phyloP scores from a whole-genome alignment of 2,888 invertebrate genomes.

The Trissolcus japonicus region DNA sequence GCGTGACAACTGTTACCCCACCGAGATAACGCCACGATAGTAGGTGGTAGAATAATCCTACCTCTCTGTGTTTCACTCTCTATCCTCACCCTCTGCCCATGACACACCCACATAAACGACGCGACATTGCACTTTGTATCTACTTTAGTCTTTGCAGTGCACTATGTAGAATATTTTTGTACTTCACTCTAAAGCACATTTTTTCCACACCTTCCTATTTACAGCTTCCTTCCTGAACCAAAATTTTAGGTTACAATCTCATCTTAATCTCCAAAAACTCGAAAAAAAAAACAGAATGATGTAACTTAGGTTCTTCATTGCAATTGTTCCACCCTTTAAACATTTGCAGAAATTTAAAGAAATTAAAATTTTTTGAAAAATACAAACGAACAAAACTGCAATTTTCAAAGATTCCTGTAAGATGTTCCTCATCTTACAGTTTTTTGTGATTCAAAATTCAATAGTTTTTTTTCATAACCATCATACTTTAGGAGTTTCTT shows the following conservation, averaged over 20 bases:
- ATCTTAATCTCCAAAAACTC: neutral
- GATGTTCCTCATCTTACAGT: neutral
- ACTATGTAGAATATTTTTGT: slow-evolving; percentile 48
- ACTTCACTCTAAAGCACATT: slow-evolving; percentile 16
- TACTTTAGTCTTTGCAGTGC: slow-evolving; percentile 50
- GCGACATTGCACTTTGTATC: slow-evolving; percentile 54
- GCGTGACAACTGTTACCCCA: slow-evolving; percentile 54
- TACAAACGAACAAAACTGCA: too few species aligned
- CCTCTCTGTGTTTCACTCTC: slow-evolving; percentile 54
- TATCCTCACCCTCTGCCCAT: slow-evolving; percentile 51
- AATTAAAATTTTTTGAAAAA: too few species aligned
- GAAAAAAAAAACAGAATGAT: neutral
- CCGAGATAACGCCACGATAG: slow-evolving; percentile 37
- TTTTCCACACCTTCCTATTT: slow-evolving; percentile 17
- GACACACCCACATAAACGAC: slow-evolving; percentile 56
- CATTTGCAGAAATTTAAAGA: neutral
- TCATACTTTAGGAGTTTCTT: slow-evolving; percentile 35
- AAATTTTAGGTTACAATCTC: neutral
- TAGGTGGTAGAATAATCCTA: slow-evolving; percentile 54
- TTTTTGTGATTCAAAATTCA: neutral
- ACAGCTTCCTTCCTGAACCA: neutral
- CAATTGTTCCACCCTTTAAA: neutral
- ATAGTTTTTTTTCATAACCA: slow-evolving; percentile 17
- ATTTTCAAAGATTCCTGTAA: too few species aligned
- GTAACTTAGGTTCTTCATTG: neutral